Percentiles rank a stretch among this genome's conserved stretches.
Conservation (phyloP, 2,113 vertebrate species). For the Rhinolophus ferrumequinum region DNA sequence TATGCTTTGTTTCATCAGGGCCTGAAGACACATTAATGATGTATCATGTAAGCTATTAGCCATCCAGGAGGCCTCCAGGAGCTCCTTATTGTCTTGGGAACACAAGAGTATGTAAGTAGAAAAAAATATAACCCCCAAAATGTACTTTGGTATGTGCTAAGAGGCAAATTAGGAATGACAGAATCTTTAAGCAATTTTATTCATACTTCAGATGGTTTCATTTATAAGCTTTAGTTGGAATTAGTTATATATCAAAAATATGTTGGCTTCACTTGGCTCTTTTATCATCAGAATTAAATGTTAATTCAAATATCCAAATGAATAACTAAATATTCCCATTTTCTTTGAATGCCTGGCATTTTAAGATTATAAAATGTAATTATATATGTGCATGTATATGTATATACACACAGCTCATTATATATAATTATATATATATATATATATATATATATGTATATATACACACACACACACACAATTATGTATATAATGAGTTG, state of each 20-base stretch:
- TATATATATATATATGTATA: too few relatives aligned
- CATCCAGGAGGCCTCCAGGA: background rate
- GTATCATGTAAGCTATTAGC: rapidly evolving
- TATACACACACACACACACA: background rate
- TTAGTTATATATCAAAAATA: background rate
- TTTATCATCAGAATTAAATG: slow-evolving; percentile 28
- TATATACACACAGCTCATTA: background rate
- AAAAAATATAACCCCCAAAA: background rate
- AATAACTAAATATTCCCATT: background rate
- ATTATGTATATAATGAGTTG: background rate
- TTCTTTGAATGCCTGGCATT: slow-evolving; percentile 30
- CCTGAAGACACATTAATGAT: background rate
- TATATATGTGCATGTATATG: background rate
- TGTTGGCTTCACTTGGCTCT: background rate
- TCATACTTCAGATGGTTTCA: slow-evolving; percentile 61
- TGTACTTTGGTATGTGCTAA: background rate
- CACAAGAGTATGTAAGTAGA: background rate
- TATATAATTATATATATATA: too few relatives aligned
- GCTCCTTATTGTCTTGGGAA: background rate
- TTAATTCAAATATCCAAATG: slow-evolving; percentile 1
- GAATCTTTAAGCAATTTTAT: background rate
- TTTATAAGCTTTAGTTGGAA: slow-evolving; percentile 29
- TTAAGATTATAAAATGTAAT: slow-evolving; percentile 41
- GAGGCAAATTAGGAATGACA: background rate
- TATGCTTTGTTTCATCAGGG: slow-evolving; percentile 54